Conservation (phyloP, 1,140 invertebrate species). For the Plodia interpunctella region DNA sequence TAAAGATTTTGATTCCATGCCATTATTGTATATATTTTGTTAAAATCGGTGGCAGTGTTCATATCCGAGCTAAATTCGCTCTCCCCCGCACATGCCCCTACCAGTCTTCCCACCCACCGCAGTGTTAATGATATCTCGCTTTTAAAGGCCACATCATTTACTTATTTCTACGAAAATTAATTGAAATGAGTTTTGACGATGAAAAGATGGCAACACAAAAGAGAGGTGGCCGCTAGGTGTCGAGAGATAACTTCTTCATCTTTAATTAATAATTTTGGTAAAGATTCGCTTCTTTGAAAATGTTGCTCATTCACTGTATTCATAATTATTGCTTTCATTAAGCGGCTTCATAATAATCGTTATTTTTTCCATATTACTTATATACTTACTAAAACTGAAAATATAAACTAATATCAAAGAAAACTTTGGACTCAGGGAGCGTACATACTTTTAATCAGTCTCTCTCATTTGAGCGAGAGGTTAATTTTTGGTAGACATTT, state of each 20-base stretch:
- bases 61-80: not conserved
- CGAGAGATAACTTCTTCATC: conserved; percentile 71
- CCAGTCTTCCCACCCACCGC: conserved; percentile 30
- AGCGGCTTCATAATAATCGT: conserved; percentile 38
- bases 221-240: conserved; percentile 66
- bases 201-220: conserved; percentile 72
- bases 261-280: conserved; percentile 73
- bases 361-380: too few species aligned
- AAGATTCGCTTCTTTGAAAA: conserved; percentile 64
- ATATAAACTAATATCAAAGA: too few species aligned
- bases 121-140: conserved; percentile 73
- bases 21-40: conserved; percentile 7
- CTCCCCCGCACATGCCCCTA: conserved; percentile 4
- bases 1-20: too few species aligned
- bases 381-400: too few species aligned
- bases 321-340: conserved; percentile 59
- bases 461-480: too few species aligned
- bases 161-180: conserved; percentile 75
- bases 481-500: too few species aligned
- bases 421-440: too few species aligned
- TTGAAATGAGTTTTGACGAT: conserved; percentile 75
- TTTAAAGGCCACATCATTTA: conserved; percentile 73
- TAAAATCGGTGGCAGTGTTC: conserved; percentile 11
- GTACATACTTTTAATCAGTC: too few species aligned
- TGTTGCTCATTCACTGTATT: conserved; percentile 47